These are phyloP conservation scores for Scomber scombrus DNA, from an alignment of 2,113 vertebrate species.

Conservation along the genomic window DNA sequence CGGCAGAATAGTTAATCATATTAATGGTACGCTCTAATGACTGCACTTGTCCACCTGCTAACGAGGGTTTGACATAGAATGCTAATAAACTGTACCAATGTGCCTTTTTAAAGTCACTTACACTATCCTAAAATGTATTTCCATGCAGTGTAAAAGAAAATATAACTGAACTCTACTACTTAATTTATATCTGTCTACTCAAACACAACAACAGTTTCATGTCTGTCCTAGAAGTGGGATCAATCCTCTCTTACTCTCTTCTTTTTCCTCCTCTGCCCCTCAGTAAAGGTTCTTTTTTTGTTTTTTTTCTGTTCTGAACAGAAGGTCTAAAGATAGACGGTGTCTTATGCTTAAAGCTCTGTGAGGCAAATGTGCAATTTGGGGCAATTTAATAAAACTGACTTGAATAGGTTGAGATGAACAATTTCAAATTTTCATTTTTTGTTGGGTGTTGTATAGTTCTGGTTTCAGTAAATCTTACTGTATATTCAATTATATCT, in stretches of 20 bases:
- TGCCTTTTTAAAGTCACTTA: slow-evolving; percentile 1
- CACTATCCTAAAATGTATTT: slow-evolving; percentile 6
- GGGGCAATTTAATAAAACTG: too few species aligned
- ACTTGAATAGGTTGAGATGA: neutral
- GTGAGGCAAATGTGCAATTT: neutral
- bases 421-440: neutral
- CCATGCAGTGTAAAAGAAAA: neutral
- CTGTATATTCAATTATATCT: neutral
- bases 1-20: slow-evolving; percentile 40
- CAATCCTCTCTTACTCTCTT: too few species aligned
- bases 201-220: too few species aligned
- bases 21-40: slow-evolving; percentile 33
- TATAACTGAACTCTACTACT: neutral
- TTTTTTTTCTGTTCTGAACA: neutral
- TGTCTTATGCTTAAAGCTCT: neutral
- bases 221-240: too few species aligned
- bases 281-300: too few species aligned
- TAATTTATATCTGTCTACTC: neutral
- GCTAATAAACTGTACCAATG: slow-evolving; percentile 38
- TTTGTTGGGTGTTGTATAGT: neutral
- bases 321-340: neutral
- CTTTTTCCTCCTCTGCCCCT: too few species aligned
- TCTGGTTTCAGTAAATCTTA: neutral
- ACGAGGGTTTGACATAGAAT: slow-evolving; percentile 45
- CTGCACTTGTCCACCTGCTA: slow-evolving; percentile 29